phyloP scores from a whole-genome alignment of 2,797 vertebrate species.

The Melanotaenia boesemani region DNA sequence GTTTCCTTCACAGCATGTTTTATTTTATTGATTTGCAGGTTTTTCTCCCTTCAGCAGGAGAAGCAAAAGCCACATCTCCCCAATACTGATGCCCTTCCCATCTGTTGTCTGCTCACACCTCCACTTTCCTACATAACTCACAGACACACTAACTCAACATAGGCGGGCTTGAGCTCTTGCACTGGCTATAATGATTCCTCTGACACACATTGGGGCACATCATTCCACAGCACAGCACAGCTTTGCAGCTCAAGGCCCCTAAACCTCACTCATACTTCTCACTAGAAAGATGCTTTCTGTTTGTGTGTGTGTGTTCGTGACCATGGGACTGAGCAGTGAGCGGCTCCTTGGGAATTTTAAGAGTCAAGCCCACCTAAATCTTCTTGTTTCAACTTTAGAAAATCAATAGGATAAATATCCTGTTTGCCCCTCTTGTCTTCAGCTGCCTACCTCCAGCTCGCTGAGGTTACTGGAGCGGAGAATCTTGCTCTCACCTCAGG shows the following conservation, averaged over 20 bases:
- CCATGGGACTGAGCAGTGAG: conserved; percentile 59
- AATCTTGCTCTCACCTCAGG: conserved; percentile 83
- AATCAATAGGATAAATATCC: conserved; percentile 87
- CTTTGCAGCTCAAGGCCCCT: conserved; percentile 79
- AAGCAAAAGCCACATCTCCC: conserved; percentile 65
- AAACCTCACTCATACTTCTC: conserved; percentile 73
- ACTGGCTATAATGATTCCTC: conserved; percentile 80
- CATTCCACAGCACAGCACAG: conserved; percentile 77
- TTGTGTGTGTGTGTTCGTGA: conserved; percentile 54
- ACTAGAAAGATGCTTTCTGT: conserved; percentile 47
- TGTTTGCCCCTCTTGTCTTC: conserved; percentile 79
- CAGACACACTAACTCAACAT: conserved; percentile 29
- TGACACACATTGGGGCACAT: conserved; percentile 82
- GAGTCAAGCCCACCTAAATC: conserved; percentile 85
- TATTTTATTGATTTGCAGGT: conserved; percentile 63
- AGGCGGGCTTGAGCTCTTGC: conserved; percentile 59
- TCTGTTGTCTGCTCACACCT: conserved; percentile 74
- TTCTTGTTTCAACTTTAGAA: conserved; percentile 85
- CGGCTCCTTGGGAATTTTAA: conserved; percentile 84
- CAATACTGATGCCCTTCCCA: conserved; percentile 56
- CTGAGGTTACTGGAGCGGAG: conserved; percentile 76
- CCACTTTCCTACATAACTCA: conserved; percentile 66
- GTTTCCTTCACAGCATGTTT: conserved; percentile 54
- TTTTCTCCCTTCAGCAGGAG: conserved; percentile 49
- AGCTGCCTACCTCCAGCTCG: conserved; percentile 75